These are phyloP conservation scores for Pelecanus crispus DNA, from an alignment of 2,113 vertebrate genomes.

Conservation along the genomic window DNA sequence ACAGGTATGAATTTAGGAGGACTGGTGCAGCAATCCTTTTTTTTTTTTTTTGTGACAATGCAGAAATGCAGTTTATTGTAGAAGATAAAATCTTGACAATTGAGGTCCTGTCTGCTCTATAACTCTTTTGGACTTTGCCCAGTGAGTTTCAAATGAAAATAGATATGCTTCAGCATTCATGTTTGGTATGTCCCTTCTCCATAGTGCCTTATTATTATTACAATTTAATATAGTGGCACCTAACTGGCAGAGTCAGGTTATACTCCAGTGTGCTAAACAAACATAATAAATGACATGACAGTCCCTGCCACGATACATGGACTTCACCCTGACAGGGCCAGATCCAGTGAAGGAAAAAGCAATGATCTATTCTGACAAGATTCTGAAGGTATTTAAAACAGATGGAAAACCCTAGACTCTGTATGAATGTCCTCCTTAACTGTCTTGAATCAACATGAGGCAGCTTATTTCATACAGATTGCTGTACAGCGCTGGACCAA, in stretches of 20 bases:
- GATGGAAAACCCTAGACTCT: not conserved
- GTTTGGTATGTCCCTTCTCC: not conserved
- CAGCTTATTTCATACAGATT: not conserved
- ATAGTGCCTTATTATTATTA: conserved; percentile 16
- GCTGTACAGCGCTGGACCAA: not conserved
- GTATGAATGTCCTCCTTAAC: not conserved
- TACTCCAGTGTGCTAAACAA: conserved; percentile 35
- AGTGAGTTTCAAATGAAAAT: not conserved
- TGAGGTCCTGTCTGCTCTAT: not conserved
- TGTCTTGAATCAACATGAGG: not conserved
- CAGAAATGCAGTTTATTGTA: not conserved
- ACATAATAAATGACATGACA: conserved; percentile 33
- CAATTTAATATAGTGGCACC: conserved; percentile 18
- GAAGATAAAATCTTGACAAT: not conserved
- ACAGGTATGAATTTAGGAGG: not conserved
- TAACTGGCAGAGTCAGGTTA: conserved; percentile 27
- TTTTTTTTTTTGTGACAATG: not conserved
- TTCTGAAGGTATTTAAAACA: conserved; percentile 42
- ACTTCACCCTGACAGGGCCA: conserved; percentile 18
- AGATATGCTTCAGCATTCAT: not conserved
- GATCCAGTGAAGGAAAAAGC: not conserved
- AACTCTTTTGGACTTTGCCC: not conserved
- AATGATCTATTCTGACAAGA: conserved; percentile 42
- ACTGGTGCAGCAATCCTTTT: not conserved
- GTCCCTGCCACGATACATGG: conserved; percentile 19